Conservation (phyloP, 2,888 invertebrate species). For the Rhagium mordax region DNA sequence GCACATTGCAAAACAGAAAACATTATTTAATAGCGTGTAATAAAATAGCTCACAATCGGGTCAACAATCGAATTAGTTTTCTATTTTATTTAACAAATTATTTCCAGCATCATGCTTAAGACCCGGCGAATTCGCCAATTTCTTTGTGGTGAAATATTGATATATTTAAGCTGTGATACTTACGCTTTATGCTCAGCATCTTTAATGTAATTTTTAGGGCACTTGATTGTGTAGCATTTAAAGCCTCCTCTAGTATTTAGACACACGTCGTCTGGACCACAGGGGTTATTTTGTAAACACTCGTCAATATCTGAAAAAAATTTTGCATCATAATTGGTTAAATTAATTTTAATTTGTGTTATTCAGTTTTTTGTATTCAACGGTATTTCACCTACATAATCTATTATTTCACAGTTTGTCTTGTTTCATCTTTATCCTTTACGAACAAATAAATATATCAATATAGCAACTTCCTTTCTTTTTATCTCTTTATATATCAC, state of each 20-base stretch:
- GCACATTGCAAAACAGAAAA: no score
- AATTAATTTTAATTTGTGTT: no score
- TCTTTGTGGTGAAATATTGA: no score
- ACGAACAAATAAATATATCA: constrained; percentile 3
- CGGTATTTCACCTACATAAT: neutral
- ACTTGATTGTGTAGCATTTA: constrained; percentile 89
- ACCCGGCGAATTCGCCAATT: no score
- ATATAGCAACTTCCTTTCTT: neutral
- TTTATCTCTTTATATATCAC: constrained; percentile 1
- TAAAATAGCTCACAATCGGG: no score
- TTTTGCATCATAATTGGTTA: neutral
- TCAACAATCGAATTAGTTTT: no score
- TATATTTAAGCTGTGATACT: constrained; percentile 62
- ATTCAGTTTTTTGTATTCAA: no score
- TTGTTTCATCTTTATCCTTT: neutral
- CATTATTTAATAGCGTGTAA: no score
- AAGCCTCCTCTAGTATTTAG: constrained; percentile 92
- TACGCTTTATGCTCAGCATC: constrained; percentile 88
- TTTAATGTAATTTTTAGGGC: constrained; percentile 87
- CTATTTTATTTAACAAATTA: no score
- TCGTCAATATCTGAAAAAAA: constrained; percentile 79
- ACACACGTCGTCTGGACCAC: constrained; percentile 82
- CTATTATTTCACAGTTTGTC: neutral
- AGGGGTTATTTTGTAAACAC: constrained; percentile 73
- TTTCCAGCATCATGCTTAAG: no score